phyloP scores from a whole-genome alignment of 2,888 invertebrate species.

The Vannuccia rotundouncinata region DNA sequence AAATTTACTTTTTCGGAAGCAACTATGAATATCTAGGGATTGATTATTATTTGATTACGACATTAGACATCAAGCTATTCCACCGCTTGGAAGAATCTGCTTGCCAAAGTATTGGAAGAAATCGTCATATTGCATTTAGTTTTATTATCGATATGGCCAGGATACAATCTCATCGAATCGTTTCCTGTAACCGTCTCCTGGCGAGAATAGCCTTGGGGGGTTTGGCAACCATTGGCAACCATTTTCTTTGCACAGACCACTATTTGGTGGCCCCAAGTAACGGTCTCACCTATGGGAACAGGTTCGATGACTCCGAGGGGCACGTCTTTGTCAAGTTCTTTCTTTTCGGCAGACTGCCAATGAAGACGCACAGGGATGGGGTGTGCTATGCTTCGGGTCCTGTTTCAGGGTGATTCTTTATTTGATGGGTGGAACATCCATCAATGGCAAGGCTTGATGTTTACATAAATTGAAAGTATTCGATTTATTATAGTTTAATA shows the following conservation, averaged over 20 bases:
- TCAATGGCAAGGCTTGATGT: constrained; percentile 39
- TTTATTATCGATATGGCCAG: background rate
- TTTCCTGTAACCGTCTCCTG: background rate
- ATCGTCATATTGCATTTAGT: background rate
- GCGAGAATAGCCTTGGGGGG: background rate
- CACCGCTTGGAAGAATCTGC: background rate
- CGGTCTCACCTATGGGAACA: background rate
- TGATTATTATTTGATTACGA: background rate
- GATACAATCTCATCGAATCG: background rate
- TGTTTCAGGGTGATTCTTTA: no score
- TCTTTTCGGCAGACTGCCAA: background rate
- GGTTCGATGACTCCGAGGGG: background rate
- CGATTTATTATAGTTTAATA: constrained; percentile 37
- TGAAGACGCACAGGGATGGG: background rate
- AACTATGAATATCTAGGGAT: background rate
- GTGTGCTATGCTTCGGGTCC: no score
- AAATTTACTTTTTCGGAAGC: background rate
- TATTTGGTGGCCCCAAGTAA: background rate
- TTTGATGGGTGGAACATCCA: constrained; percentile 39
- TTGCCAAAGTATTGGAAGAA: background rate
- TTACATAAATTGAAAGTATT: constrained; percentile 41
- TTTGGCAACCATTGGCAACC: background rate
- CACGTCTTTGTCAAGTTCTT: background rate
- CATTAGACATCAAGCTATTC: background rate
- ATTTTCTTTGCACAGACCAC: background rate